Evolutionary conservation across 2,888 invertebrate genomes (phyloP), one percentile per base, ranked within the genome.

Genomic region (Steinernema scapterisci): DNA sequence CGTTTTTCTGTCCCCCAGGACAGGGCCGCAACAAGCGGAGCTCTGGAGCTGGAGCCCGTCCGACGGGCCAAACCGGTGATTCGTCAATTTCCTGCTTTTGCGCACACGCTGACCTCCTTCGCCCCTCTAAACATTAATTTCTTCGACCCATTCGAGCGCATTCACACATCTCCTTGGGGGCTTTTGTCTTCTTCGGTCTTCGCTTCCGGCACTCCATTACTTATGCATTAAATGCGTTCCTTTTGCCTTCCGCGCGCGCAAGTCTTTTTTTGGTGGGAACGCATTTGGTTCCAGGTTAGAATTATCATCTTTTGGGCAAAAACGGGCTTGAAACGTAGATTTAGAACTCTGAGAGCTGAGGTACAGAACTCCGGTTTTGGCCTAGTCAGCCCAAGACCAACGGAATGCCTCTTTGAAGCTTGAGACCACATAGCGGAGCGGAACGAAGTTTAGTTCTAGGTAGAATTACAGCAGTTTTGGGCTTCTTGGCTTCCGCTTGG

Each of bases 81-180:
- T 63, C 63, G 63, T 63, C 63, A 63, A 63, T 63, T 63, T 63
- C 63, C 63, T 38, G 9, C 38, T 38, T 38, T 38, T 38, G 16
- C 31, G 6, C n/a, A n/a, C n/a, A n/a, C 48, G 48, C 1, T n/a
- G 63, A 63, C 52, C 52, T 52, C 52, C 52, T 52, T 23, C 38
- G 38, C 38, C n/a, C n/a, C 9, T 38, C 38, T 38, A 38, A 23
- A 52, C 63, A 31, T 63, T 63, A 63, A 63, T 31, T 63, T 38
- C 38, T 38, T 27, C 31, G 63, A 63, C 25, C 63, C 63, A 63
- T 13, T 63, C 31, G 31, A 31, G 63, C 63, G 63, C 48, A 48
- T 63, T 63, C 63, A 63, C 63, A 63, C 31, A 31, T 63, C 63
- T 63, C 63, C 31, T 63, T 27, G 63, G 63, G 63, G 63, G 31